Percentiles rank a stretch among this genome's conserved stretches.
Conservation (phyloP, 2,888 invertebrate genomes). For the Polydrusus cervinus region DNA sequence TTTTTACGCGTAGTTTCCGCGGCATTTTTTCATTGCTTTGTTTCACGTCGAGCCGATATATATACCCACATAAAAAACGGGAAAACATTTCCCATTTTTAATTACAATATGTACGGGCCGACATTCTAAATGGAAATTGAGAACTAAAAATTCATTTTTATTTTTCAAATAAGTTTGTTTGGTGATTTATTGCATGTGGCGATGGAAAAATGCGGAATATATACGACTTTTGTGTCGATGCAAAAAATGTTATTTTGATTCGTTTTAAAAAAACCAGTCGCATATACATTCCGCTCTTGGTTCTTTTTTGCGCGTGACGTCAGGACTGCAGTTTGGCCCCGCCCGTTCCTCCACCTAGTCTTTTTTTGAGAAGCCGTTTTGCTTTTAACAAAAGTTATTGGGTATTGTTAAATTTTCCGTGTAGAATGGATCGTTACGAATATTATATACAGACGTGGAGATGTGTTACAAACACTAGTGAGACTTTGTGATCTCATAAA, state of each 20-base stretch:
- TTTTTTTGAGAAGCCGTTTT: slow-evolving; percentile 43
- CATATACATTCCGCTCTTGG: slow-evolving; percentile 47
- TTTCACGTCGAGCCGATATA: slow-evolving; percentile 46
- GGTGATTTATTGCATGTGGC: slow-evolving; percentile 55
- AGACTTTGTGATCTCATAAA: too few relatives aligned
- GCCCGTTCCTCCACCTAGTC: slow-evolving; percentile 54
- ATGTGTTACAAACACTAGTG: not conserved
- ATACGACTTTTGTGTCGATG: slow-evolving; percentile 55
- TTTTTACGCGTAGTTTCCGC: slow-evolving; percentile 37
- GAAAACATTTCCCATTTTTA: slow-evolving; percentile 57
- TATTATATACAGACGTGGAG: not conserved
- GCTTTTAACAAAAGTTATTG: slow-evolving; percentile 50
- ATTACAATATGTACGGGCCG: slow-evolving; percentile 57
- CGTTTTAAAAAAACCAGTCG: slow-evolving; percentile 52
- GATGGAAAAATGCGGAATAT: slow-evolving; percentile 54
- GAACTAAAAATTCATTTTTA: slow-evolving; percentile 57
- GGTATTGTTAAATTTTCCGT: slow-evolving; percentile 43
- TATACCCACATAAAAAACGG: slow-evolving; percentile 47
- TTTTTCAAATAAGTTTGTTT: slow-evolving; percentile 57
- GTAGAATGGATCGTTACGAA: slow-evolving; percentile 9
- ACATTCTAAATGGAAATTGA: slow-evolving; percentile 58
- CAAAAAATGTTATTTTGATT: slow-evolving; percentile 57
- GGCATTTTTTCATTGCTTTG: slow-evolving; percentile 49
- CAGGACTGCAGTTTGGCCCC: slow-evolving; percentile 35
- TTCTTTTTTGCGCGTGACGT: slow-evolving; percentile 39